A percentile compares a stretch with the other conserved stretches of the same genome.
These are phyloP conservation scores for Tricholauxania praeusta DNA, from an alignment of 2,888 invertebrate genomes.

Conservation along the genomic window DNA sequence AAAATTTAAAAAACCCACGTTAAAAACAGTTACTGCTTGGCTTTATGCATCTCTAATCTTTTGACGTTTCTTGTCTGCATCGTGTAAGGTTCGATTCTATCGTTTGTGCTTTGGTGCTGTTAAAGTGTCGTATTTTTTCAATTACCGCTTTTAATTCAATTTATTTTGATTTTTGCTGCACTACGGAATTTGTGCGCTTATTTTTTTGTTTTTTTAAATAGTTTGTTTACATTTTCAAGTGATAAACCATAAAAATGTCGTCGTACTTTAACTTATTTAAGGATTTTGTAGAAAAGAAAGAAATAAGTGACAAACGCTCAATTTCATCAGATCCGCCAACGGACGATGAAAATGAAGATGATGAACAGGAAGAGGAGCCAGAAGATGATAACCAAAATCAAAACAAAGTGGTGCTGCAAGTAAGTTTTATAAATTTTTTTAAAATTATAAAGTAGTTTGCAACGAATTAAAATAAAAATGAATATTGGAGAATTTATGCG, in stretches of 20 bases:
- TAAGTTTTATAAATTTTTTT: background rate
- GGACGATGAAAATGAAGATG: constrained; percentile 38
- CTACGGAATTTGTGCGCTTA: too few relatives aligned
- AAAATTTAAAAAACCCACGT: too few relatives aligned
- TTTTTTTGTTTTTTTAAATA: too few relatives aligned
- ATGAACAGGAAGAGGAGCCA: constrained; percentile 30
- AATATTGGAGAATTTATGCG: background rate
- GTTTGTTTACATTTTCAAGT: too few relatives aligned
- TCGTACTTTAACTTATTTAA: constrained; percentile 54
- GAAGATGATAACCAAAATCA: constrained; percentile 23
- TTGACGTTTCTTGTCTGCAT: too few relatives aligned
- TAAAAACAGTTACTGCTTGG: background rate
- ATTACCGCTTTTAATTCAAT: too few relatives aligned
- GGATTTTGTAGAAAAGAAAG: constrained; percentile 54
- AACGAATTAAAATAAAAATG: background rate
- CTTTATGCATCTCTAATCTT: background rate
- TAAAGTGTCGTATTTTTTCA: too few relatives aligned
- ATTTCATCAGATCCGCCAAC: constrained; percentile 26
- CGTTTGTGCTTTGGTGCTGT: too few relatives aligned
- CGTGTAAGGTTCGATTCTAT: too few relatives aligned
- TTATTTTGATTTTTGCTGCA: too few relatives aligned
- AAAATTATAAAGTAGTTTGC: background rate
- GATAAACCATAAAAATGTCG: constrained; percentile 33
- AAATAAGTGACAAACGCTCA: constrained; percentile 37
- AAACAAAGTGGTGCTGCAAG: background rate